Base-by-base conservation (phyloP, 2,888 invertebrate genomes). In the Zaprionus obscuricornis region DNA sequence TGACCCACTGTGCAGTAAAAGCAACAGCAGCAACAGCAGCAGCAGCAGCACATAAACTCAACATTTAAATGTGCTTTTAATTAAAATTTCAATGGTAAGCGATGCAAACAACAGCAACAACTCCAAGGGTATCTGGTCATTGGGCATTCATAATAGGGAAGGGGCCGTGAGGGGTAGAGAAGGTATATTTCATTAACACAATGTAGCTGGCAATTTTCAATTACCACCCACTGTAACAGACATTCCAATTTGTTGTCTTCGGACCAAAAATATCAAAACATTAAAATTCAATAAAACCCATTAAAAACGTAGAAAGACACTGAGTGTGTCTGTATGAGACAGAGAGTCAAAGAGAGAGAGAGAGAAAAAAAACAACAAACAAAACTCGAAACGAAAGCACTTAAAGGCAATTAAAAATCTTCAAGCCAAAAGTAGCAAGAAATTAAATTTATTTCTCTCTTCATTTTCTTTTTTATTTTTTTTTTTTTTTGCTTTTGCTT, bases 261-360 rank as follows among this genome's bases (percentile, higher is more conserved):
- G 16, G 1, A n/a, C 22, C 24, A 27, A 64, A 64, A 74, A 74
- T 79, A 82, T 82, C 79, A 81, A 81, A 78, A 82, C 79, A 81
- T 82, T 81, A 79, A 81, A 82, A 81, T 81, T 81, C 79, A 81
- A 81, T 81, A 81, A 81, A 81, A 82, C 64, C 79, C 77, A 81
- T 81, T 79, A 76, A 66, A 67, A 66, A 64, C 57, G 47, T 31
- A 40, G 22, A 51, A 52, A 77, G 60, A 34, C 7, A 40, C n/a
- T n/a, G 29, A 29, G 29, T n/a, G 29, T n/a, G n/a, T n/a, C n/a
- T n/a, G n/a, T n/a, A n/a, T n/a, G n/a, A n/a, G n/a, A n/a, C n/a
- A 6, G n/a, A 29, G 29, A 3, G 10, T n/a, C 10, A 22, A 22
- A 3, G 29, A 29, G 29, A 6, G 29, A 43, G 42, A 47, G 26